Evolutionary conservation across 2,888 invertebrate species (phyloP).

Genomic region (Hydrotaea diabolus): DNA sequence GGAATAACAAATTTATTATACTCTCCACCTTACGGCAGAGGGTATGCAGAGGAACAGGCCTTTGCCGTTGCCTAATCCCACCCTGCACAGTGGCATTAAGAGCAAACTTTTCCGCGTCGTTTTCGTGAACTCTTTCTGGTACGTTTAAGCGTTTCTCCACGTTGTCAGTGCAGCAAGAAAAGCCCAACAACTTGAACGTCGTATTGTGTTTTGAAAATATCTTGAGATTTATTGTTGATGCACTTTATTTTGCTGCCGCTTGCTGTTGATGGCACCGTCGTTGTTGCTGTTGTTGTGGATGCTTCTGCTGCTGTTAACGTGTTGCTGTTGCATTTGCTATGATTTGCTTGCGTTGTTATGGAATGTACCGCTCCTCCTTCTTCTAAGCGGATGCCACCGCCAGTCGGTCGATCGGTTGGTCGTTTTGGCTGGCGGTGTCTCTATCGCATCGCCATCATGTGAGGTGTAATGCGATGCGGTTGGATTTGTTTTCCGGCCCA

Average conservation of each 20-base stretch:
- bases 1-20: too few relatives aligned
- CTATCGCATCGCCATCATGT: neutral
- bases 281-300: neutral
- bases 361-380: conserved; percentile 17
- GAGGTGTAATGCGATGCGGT: conserved; percentile 54
- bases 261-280: neutral
- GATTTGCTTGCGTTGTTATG: conserved; percentile 37
- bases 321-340: conserved; percentile 6
- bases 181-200: too few relatives aligned
- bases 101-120: neutral
- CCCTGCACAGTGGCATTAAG: neutral
- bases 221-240: conserved; percentile 35
- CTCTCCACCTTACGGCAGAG: too few relatives aligned
- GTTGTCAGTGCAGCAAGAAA: neutral
- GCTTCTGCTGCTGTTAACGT: neutral
- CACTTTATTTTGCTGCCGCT: neutral
- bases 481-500: conserved; percentile 61
- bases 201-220: conserved; percentile 25
- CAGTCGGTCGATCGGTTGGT: too few relatives aligned
- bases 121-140: conserved; percentile 1
- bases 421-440: neutral
- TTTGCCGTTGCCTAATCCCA: neutral
- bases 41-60: too few relatives aligned
- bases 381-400: too few relatives aligned
- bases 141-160: neutral